phyloP scores from a whole-genome alignment of 92 coral and sea anemone species.

The Actinostola sp. region DNA sequence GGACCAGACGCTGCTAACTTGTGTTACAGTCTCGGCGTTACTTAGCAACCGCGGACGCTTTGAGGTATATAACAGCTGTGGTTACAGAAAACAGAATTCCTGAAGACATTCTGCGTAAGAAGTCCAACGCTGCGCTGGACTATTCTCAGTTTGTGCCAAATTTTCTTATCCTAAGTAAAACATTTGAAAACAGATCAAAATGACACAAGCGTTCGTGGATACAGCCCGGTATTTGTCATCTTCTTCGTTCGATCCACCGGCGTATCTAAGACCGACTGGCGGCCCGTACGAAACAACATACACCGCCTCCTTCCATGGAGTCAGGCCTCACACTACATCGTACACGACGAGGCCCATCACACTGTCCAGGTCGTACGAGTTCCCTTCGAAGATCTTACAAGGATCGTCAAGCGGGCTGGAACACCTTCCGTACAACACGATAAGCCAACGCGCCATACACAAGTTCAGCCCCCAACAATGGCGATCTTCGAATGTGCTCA shows the following conservation, averaged over 20 bases:
- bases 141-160: slow-evolving; percentile 1
- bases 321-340: slow-evolving; percentile 70
- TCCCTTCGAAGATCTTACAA: slow-evolving; percentile 81
- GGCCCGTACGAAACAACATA: slow-evolving; percentile 97
- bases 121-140: slow-evolving; percentile 11
- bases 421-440: slow-evolving; percentile 91
- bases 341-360: slow-evolving; percentile 52
- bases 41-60: slow-evolving; percentile 82
- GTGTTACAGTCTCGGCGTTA: slow-evolving; percentile 35
- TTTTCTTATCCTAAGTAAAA: slow-evolving; percentile 9
- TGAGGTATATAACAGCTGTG: slow-evolving; percentile 78
- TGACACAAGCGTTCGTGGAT: slow-evolving; percentile 86
- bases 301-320: slow-evolving; percentile 78
- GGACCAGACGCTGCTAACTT: slow-evolving; percentile 39
- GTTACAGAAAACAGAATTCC: slow-evolving; percentile 82
- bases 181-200: slow-evolving; percentile 13
- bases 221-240: slow-evolving; percentile 85
- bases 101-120: slow-evolving; percentile 16
- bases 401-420: slow-evolving; percentile 86
- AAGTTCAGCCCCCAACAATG: slow-evolving; percentile 90
- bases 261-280: slow-evolving; percentile 81
- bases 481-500: slow-evolving; percentile 89
- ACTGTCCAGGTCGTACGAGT: slow-evolving; percentile 72
- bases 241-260: slow-evolving; percentile 92
- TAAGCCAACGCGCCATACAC: slow-evolving; percentile 73